Conservation (phyloP, 2,797 vertebrate genomes). For the Stomatorhinus walkeri region DNA sequence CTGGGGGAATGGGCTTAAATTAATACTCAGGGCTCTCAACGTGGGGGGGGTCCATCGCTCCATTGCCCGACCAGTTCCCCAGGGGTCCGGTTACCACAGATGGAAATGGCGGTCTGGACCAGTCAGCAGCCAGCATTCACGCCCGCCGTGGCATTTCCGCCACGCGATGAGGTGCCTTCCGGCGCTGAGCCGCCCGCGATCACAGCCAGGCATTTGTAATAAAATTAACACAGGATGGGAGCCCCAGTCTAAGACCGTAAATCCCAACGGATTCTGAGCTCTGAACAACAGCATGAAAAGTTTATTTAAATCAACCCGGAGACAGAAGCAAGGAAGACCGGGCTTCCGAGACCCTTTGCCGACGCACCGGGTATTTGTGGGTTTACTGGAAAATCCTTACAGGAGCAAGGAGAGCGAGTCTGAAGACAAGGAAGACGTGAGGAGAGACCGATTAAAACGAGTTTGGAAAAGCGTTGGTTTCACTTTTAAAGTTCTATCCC, state of each 20-base stretch:
- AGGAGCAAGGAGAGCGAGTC: background rate
- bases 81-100: conserved; percentile 35
- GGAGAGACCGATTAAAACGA: background rate
- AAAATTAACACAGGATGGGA: background rate
- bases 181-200: background rate
- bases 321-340: background rate
- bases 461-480: background rate
- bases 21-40: background rate
- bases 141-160: conserved; percentile 26
- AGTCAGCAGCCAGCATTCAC: conserved; percentile 33
- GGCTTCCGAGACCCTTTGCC: background rate
- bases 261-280: conserved; percentile 16
- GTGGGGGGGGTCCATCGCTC: background rate
- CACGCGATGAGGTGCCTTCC: conserved; percentile 18
- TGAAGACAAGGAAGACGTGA: background rate
- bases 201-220: background rate
- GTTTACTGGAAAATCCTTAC: background rate
- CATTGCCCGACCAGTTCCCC: conserved; percentile 18
- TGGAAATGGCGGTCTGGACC: background rate
- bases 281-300: conserved; percentile 19
- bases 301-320: background rate
- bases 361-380: background rate
- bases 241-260: conserved; percentile 24
- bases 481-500: background rate
- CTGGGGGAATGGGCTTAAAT: conserved; percentile 45